Percentiles rank a stretch among this genome's conserved stretches.
Conservation (phyloP, 2,113 vertebrate species). For the Lota lota region DNA sequence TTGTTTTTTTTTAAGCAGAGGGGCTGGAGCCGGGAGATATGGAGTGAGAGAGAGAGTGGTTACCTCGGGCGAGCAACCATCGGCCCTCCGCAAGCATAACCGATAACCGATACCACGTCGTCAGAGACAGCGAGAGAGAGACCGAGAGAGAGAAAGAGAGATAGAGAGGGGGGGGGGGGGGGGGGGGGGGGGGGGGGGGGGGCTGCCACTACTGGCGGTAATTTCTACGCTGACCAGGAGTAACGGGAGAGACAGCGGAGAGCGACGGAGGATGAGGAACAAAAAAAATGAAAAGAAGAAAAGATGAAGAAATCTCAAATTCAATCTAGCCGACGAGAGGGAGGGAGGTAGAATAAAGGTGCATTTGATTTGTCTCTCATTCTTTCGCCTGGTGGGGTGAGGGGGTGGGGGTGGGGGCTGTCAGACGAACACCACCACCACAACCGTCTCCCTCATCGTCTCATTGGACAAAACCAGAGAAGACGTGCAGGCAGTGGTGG, state of each 20-base stretch:
- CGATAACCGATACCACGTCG: too few species aligned
- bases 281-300: slow-evolving; percentile 44
- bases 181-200: too few species aligned
- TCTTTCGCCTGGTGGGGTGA: slow-evolving; percentile 42
- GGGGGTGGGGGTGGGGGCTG: slow-evolving; percentile 26
- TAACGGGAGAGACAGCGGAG: slow-evolving; percentile 13
- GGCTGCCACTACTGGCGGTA: slow-evolving; percentile 31
- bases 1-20: too few species aligned
- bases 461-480: too few species aligned
- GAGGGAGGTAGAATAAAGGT: slow-evolving; percentile 64
- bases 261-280: slow-evolving; percentile 56
- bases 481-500: too few species aligned
- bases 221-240: slow-evolving; percentile 39
- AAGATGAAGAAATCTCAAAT: slow-evolving; percentile 72
- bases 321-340: slow-evolving; percentile 66
- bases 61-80: too few species aligned
- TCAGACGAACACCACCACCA: slow-evolving; percentile 11
- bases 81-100: too few species aligned
- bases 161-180: too few species aligned
- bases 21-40: too few species aligned
- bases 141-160: too few species aligned
- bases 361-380: slow-evolving; percentile 65
- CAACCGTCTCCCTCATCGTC: not conserved
- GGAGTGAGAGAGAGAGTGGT: too few species aligned
- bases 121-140: too few species aligned